phyloP scores from a whole-genome alignment of 2,797 vertebrate genomes.

The Gymnopithys bicolor region DNA sequence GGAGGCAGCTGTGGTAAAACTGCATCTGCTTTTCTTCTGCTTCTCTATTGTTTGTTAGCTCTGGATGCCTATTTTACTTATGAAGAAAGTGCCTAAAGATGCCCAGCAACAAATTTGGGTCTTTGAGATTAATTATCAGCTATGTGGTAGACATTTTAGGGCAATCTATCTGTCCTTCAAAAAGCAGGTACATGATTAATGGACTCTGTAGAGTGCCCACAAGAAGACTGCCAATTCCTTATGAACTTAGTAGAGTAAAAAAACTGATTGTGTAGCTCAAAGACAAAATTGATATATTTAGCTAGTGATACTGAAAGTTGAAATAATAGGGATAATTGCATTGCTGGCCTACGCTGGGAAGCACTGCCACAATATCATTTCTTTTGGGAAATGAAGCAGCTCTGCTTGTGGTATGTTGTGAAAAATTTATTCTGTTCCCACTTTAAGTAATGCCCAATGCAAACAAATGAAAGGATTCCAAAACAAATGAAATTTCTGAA shows the following conservation, averaged over 20 bases:
- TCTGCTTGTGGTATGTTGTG: neutral
- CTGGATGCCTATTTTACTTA: neutral
- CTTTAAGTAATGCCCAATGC: neutral
- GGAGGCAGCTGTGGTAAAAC: neutral
- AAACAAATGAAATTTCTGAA: neutral
- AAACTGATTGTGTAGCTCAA: neutral
- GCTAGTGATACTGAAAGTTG: neutral
- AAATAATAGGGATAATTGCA: neutral
- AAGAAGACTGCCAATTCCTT: neutral
- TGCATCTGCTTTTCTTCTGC: neutral
- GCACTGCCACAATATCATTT: neutral
- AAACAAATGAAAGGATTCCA: neutral
- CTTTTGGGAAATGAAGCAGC: neutral
- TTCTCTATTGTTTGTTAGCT: neutral
- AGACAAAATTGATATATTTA: neutral
- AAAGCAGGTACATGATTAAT: neutral
- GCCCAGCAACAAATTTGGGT: neutral
- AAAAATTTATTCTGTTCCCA: neutral
- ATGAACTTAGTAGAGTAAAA: neutral
- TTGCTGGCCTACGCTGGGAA: neutral
- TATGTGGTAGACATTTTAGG: neutral
- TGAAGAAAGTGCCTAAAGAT: neutral
- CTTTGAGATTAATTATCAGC: neutral
- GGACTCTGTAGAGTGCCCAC: neutral
- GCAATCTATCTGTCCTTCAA: neutral